These are phyloP conservation scores for Cheilosia grossa DNA, from an alignment of 2,888 invertebrate species.

Conservation along the genomic window DNA sequence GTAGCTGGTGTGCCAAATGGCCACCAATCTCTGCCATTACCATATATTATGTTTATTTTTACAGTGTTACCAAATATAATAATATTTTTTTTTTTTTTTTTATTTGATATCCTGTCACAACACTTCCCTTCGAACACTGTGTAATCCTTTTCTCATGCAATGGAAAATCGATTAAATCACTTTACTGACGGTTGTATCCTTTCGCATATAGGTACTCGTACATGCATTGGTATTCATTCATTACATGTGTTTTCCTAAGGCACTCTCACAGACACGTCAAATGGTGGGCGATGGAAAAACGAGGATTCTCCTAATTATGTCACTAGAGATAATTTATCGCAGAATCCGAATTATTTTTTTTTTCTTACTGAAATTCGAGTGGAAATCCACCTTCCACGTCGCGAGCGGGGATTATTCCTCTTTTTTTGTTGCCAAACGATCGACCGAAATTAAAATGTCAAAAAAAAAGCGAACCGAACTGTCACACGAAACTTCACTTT, in stretches of 20 bases:
- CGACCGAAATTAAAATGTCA: conserved; percentile 59
- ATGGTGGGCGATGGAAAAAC: conserved; percentile 46
- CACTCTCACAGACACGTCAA: conserved; percentile 67
- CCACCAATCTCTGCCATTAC: conserved; percentile 88
- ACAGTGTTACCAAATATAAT: conserved; percentile 65
- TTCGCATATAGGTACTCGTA: conserved; percentile 15
- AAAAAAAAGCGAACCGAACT: conserved; percentile 63
- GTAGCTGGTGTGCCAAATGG: conserved; percentile 87
- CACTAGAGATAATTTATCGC: conserved; percentile 41
- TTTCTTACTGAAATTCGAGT: conserved; percentile 8
- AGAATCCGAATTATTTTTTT: conserved; percentile 6
- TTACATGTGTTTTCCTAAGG: conserved; percentile 62
- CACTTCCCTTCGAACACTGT: conserved; percentile 45
- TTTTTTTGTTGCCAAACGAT: conserved; percentile 24
- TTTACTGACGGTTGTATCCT: conserved; percentile 66
- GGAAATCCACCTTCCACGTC: conserved; percentile 40
- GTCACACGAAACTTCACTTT: conserved; percentile 69
- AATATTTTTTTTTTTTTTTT: conserved; percentile 24
- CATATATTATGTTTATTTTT: conserved; percentile 84
- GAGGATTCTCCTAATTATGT: conserved; percentile 55
- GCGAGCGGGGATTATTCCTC: conserved; percentile 4
- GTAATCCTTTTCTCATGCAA: conserved; percentile 58
- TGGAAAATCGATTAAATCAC: conserved; percentile 62
- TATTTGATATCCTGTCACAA: conserved; percentile 39
- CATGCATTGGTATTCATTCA: conserved; percentile 65